phyloP scores from a whole-genome alignment of 2,797 vertebrate species.

The Malacoraja senta region DNA sequence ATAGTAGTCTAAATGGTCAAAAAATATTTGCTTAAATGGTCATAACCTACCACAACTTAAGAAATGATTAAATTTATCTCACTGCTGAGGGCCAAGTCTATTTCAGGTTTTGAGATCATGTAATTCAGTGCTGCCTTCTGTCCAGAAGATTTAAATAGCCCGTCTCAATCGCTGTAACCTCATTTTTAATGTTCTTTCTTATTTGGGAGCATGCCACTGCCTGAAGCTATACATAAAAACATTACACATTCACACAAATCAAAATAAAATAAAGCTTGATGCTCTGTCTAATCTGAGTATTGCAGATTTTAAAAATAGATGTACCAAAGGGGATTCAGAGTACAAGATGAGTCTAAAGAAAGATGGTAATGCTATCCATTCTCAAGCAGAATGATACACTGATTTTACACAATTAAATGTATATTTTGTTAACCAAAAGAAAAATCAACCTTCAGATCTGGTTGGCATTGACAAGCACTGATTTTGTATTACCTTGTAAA shows the following conservation, averaged over 20 bases:
- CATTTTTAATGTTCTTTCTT: not conserved
- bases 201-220: not conserved
- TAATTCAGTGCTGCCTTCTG: not conserved
- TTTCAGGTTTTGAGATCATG: not conserved
- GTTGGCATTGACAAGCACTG: not conserved
- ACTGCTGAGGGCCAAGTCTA: not conserved
- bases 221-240: not conserved
- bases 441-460: not conserved
- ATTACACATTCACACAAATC: not conserved
- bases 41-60: not conserved
- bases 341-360: not conserved
- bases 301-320: not conserved
- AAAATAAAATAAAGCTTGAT: not conserved
- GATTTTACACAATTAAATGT: no score
- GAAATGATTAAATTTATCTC: not conserved
- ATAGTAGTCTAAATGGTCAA: not conserved
- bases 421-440: not conserved
- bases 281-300: not conserved
- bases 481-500: not conserved
- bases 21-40: not conserved
- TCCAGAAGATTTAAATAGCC: not conserved
- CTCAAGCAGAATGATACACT: not conserved
- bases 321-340: not conserved
- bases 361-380: not conserved
- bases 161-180: not conserved